Evolutionary conservation across 2,797 vertebrate genomes (phyloP).

Genomic region (Tolypeutes matacus): DNA sequence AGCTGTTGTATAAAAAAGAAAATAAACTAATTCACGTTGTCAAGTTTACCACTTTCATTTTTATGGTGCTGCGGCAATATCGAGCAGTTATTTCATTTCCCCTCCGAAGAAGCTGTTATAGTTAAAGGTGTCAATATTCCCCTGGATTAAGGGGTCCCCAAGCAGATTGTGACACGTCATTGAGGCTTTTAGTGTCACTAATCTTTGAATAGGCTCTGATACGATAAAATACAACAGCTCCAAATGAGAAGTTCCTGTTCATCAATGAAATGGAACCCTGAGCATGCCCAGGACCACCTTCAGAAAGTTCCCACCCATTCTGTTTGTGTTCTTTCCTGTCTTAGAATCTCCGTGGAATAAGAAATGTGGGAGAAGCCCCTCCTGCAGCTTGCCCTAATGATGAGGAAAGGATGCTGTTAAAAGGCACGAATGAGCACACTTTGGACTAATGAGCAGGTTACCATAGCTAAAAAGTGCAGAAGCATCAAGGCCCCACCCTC

Average conservation of each 20-base stretch:
- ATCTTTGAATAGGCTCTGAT: constrained; percentile 49
- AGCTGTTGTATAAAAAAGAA: constrained; percentile 84
- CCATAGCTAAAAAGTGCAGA: constrained; percentile 46
- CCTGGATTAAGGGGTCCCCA: constrained; percentile 9
- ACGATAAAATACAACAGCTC: constrained; percentile 56
- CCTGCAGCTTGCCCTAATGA: constrained; percentile 1
- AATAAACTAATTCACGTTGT: constrained; percentile 84
- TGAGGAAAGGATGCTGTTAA: constrained; percentile 27
- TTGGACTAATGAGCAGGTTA: constrained; percentile 46
- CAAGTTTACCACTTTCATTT: constrained; percentile 80
- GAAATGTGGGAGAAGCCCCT: constrained; percentile 51
- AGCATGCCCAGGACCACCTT: not conserved
- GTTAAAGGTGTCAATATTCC: constrained; percentile 68
- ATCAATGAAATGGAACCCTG: not conserved
- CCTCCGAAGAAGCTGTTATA: constrained; percentile 67
- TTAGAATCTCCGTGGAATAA: constrained; percentile 57
- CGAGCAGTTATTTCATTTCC: constrained; percentile 71
- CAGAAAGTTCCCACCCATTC: not conserved
- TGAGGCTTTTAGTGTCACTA: constrained; percentile 60
- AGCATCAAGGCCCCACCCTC: not conserved
- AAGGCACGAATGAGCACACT: constrained; percentile 43
- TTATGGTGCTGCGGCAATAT: constrained; percentile 61
- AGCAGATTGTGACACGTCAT: constrained; percentile 61
- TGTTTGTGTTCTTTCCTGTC: constrained; percentile 30
- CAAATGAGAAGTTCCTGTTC: constrained; percentile 49